phyloP scores from a whole-genome alignment of 2,113 vertebrate genomes.

The Hirundichthys speculiger region DNA sequence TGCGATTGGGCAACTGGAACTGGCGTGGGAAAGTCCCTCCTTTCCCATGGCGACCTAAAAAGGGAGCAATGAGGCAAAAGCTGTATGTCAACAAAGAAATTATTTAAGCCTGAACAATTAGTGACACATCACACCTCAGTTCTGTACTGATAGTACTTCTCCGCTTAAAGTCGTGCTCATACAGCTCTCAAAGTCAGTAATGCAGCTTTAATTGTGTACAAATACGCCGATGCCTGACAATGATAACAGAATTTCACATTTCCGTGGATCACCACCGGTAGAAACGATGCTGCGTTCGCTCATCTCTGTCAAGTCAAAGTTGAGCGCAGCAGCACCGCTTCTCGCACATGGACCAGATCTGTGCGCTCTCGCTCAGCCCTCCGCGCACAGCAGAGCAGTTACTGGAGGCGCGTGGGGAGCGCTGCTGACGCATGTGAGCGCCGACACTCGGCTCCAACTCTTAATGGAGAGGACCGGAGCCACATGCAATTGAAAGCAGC shows the following conservation, averaged over 20 bases:
- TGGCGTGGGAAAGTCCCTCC: constrained; percentile 92
- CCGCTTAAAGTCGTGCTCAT: no score
- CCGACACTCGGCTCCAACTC: constrained; percentile 35
- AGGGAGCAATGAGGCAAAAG: constrained; percentile 48
- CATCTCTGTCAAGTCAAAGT: constrained; percentile 26
- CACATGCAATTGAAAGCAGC: constrained; percentile 81
- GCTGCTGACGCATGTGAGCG: constrained; percentile 62
- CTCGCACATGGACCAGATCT: constrained; percentile 6
- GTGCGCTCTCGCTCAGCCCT: background rate
- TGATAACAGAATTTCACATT: constrained; percentile 1
- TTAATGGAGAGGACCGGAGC: constrained; percentile 51
- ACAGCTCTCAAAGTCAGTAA: background rate
- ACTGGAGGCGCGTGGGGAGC: constrained; percentile 71
- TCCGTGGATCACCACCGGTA: constrained; percentile 24
- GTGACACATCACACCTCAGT: background rate
- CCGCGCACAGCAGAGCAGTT: constrained; percentile 56
- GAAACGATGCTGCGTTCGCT: background rate
- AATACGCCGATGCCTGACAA: background rate
- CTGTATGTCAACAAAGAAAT: constrained; percentile 6
- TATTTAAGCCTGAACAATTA: background rate
- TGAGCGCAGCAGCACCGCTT: constrained; percentile 1
- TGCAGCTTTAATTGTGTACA: background rate
- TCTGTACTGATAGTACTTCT: no score
- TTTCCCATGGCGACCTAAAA: constrained; percentile 85
- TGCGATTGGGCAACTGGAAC: constrained; percentile 88